Evolutionary conservation across 2,888 invertebrate species (phyloP), one percentile per base, ranked within the genome.

Genomic region (Clepsis dumicolana): DNA sequence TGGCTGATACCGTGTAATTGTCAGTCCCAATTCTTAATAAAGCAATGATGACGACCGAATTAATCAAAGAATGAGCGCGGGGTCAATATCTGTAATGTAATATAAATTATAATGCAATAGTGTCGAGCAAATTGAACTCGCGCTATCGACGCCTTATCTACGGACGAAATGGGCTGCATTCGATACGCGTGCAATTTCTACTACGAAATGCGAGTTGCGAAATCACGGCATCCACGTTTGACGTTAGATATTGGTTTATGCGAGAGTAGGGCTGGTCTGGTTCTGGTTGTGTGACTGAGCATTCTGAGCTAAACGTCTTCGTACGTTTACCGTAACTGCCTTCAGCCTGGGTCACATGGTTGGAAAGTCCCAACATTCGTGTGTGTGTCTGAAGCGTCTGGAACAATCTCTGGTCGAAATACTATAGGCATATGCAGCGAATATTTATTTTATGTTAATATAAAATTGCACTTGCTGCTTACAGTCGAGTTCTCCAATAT

Each of bases 81-180:
- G 66, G 66, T 62, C 54, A 66, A 41, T 48, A 29, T 44, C 35
- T 48, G 35, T 54, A 65, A 57, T 29, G n/a, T 25, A 24, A 25
- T 16, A n/a, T 3, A 18, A 5, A 29, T 18, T 44, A 21, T 48
- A 48, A 48, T 48, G 48, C 21, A 16, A 53, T 14, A 35, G 35
- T 18, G 27, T 29, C 18, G 14, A 54, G 41, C 14, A 25, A 44
- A 38, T 54, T 41, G 12, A 59, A 25, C 25, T n/a, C 48, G 44
- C 14, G 32, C 35, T 66, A 66, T 66, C 66, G 54, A 12, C 41
- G 21, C 35, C 54, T 66, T 66, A 66, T 66, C 66, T 21, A 56
- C 25, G 1, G 7, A 16, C 53, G n/a, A 66, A 66, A 66, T 56
- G 18, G 54, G 54, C 54, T 62, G 27, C 38, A 44, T 66, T 44